Evolutionary conservation across 2,888 invertebrate species (phyloP).

Genomic region (Chloroclysta siterata): DNA sequence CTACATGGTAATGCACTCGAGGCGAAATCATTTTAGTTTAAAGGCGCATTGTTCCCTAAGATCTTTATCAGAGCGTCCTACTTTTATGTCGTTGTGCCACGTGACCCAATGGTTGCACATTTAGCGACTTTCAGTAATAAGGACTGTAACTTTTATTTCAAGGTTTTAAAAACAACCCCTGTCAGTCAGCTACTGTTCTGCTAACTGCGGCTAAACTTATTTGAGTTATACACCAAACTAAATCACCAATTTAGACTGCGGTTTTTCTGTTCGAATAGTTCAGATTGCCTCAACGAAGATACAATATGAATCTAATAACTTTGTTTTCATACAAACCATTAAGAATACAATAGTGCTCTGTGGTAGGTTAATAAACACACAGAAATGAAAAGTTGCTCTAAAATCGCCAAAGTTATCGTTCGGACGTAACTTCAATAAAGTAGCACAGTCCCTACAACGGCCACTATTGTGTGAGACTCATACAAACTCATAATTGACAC

Average conservation of each 20-base stretch:
- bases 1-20: constrained; percentile 35
- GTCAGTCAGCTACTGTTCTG: too few relatives aligned
- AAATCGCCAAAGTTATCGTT: constrained; percentile 1
- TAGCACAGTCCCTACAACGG: constrained; percentile 27
- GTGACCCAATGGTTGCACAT: constrained; percentile 18
- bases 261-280: too few relatives aligned
- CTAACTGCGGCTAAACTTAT: too few relatives aligned
- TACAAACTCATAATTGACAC: constrained; percentile 37
- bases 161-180: too few relatives aligned
- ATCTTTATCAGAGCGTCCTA: constrained; percentile 37
- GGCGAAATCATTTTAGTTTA: constrained; percentile 34
- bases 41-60: constrained; percentile 37
- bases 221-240: too few relatives aligned
- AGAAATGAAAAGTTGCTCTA: constrained; percentile 20
- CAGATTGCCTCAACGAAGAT: too few relatives aligned
- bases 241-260: too few relatives aligned
- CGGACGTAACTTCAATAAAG: constrained; percentile 16
- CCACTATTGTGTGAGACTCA: constrained; percentile 27
- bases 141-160: background rate
- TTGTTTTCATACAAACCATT: too few relatives aligned
- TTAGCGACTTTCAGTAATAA: constrained; percentile 8
- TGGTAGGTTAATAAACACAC: background rate
- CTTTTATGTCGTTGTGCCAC: constrained; percentile 26
- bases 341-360: too few relatives aligned
- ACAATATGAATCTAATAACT: too few relatives aligned